Conservation (phyloP, 2,888 invertebrate genomes). For the Leucania comma region DNA sequence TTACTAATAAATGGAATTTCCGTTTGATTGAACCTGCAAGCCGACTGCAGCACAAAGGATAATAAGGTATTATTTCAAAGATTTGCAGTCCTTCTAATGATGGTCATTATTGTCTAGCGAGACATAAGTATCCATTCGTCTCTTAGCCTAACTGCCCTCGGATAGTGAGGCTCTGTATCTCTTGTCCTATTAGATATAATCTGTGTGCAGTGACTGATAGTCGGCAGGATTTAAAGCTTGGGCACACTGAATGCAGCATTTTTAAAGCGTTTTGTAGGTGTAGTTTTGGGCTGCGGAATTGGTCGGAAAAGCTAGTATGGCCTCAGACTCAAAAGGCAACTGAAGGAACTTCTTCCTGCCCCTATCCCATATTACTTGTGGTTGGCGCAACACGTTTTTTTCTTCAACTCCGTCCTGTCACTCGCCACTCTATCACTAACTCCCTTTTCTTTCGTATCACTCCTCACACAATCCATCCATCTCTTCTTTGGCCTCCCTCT, state of each 20-base stretch:
- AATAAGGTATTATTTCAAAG: slow-evolving; percentile 57
- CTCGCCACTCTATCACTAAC: no score
- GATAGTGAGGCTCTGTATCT: slow-evolving; percentile 31
- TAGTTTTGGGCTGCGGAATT: background rate
- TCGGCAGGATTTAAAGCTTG: slow-evolving; percentile 27
- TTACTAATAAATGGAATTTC: slow-evolving; percentile 18
- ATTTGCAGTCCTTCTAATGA: slow-evolving; percentile 54
- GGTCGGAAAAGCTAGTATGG: background rate
- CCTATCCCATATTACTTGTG: no score
- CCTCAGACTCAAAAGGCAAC: no score
- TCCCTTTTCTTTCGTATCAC: no score
- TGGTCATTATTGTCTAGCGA: slow-evolving; percentile 52
- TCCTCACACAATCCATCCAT: no score
- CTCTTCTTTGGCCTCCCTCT: no score
- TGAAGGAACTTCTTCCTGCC: no score
- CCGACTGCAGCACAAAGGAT: slow-evolving; percentile 36
- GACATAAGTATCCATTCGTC: slow-evolving; percentile 43
- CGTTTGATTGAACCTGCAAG: slow-evolving; percentile 28
- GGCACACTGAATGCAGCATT: background rate
- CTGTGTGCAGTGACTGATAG: slow-evolving; percentile 51
- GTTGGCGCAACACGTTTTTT: no score
- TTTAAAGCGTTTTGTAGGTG: background rate
- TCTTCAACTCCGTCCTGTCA: no score
- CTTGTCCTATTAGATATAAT: slow-evolving; percentile 60
- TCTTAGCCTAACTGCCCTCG: slow-evolving; percentile 48